phyloP scores from a whole-genome alignment of 2,888 invertebrate species.

The Spodoptera exigua region DNA sequence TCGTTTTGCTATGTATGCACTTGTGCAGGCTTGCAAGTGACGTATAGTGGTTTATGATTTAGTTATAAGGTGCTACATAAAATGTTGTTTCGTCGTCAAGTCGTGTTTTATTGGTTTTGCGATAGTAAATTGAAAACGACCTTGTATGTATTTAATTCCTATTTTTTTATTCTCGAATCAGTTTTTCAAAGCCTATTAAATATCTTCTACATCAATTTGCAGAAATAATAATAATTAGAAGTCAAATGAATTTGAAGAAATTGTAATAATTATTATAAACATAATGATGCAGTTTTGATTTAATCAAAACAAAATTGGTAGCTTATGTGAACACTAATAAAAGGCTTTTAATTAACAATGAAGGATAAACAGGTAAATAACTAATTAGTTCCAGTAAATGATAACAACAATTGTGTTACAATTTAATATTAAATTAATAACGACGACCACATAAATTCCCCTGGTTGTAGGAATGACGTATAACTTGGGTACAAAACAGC shows the following conservation, averaged over 20 bases:
- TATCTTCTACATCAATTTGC: no score
- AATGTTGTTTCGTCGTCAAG: constrained; percentile 21
- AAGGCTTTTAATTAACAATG: constrained; percentile 17
- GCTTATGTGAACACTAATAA: constrained; percentile 20
- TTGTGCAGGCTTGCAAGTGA: constrained; percentile 25
- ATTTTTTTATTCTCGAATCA: not conserved
- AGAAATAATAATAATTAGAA: no score
- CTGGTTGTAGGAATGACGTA: constrained; percentile 20
- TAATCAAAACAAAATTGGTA: constrained; percentile 1
- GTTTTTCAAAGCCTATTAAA: not conserved
- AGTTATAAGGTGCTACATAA: constrained; percentile 12
- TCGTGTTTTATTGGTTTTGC: constrained; percentile 21
- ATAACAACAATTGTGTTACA: constrained; percentile 2
- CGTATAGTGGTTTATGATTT: constrained; percentile 24
- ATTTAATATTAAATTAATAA: constrained; percentile 11
- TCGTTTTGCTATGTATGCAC: constrained; percentile 11
- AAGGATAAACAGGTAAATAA: constrained; percentile 24
- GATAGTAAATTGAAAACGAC: constrained; percentile 7
- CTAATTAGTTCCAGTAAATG: constrained; percentile 23
- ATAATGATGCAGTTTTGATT: no score
- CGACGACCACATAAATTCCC: constrained; percentile 12
- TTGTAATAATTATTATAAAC: no score
- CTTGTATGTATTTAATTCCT: constrained; percentile 8
- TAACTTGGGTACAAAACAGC: no score
- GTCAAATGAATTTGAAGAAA: no score